Evolutionary conservation across 1,140 invertebrate genomes (phyloP), one percentile per base, ranked within the genome.

Genomic region (Laupala kohalensis): DNA sequence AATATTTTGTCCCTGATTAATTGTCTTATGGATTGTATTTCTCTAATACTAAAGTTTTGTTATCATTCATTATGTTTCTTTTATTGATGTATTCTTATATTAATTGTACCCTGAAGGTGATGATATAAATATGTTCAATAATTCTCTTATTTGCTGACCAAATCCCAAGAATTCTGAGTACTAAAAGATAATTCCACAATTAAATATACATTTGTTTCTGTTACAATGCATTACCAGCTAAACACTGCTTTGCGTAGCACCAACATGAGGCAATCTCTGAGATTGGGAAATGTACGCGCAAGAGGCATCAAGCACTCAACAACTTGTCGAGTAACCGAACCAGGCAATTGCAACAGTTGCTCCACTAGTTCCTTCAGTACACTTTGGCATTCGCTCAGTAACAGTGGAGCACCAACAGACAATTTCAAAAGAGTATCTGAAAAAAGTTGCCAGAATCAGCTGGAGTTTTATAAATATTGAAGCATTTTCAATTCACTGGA

Each of bases 211-310:
- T n/a, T n/a, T n/a, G n/a, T n/a, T n/a, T n/a, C n/a, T n/a, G n/a
- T n/a, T n/a, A n/a, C n/a, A n/a, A n/a, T n/a, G n/a, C n/a, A n/a
- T 75, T 77, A 81, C 79, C 83, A 83, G 15, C 81, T 81, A 74
- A 85, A 86, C 0, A 87, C 77, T 13, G 82, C 81, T 78, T 86
- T 86, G 27, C 85, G 78, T 13, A 87, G 77, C n/a, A 83, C 77
- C 67, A 87, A 75, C n/a, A 86, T 81, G 53, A 86, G 77, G 65
- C 80, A 79, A 72, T 86, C 84, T 72, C 83, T 77, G 70, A 86
- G 76, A 6, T 74, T 80, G 3, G 77, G 73, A 0, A 82, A 84
- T 6, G 82, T 72, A 69, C 80, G 78, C 27, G 83, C 80, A 24
- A 86, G 70, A 9, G 84, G 83, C 24, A 85, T 76, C 69, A 86